These are phyloP conservation scores for Acronicta leporina DNA, from an alignment of 2,888 invertebrate species.

Conservation along the genomic window DNA sequence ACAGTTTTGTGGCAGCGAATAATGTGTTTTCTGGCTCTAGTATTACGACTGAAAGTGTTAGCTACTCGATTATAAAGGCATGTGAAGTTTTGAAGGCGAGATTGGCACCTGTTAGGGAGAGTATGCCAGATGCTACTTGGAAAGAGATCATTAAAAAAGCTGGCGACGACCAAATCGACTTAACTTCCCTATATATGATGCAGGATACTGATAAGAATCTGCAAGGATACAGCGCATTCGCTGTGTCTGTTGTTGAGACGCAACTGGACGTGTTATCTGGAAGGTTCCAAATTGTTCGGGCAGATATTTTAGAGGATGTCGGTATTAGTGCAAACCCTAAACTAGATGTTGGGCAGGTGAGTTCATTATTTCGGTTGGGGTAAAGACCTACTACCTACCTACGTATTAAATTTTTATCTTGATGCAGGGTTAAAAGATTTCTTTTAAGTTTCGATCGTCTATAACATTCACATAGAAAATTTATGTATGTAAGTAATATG, in stretches of 20 bases:
- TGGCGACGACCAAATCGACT: constrained; percentile 85
- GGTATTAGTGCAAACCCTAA: constrained; percentile 91
- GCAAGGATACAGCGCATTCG: constrained; percentile 88
- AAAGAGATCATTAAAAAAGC: constrained; percentile 88
- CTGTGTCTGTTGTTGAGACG: constrained; percentile 90
- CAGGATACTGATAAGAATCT: constrained; percentile 85
- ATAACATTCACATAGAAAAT: too few species aligned
- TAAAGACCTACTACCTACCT: not conserved
- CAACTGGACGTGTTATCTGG: constrained; percentile 93
- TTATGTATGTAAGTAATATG: too few species aligned
- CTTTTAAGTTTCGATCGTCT: too few species aligned
- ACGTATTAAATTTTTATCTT: too few species aligned
- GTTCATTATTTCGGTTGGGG: constrained; percentile 4
- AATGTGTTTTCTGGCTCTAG: constrained; percentile 91
- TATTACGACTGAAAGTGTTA: constrained; percentile 90
- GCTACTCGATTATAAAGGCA: constrained; percentile 88
- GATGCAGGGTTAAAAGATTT: too few species aligned
- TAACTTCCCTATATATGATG: constrained; percentile 90
- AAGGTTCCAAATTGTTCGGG: constrained; percentile 88
- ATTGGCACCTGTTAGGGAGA: constrained; percentile 86
- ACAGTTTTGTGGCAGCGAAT: constrained; percentile 90
- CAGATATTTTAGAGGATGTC: constrained; percentile 91
- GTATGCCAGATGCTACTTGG: constrained; percentile 88
- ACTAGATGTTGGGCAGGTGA: constrained; percentile 91
- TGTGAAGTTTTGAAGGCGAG: constrained; percentile 89